These are phyloP conservation scores for Chionis minor DNA, from an alignment of 2,113 vertebrate genomes.

Conservation along the genomic window DNA sequence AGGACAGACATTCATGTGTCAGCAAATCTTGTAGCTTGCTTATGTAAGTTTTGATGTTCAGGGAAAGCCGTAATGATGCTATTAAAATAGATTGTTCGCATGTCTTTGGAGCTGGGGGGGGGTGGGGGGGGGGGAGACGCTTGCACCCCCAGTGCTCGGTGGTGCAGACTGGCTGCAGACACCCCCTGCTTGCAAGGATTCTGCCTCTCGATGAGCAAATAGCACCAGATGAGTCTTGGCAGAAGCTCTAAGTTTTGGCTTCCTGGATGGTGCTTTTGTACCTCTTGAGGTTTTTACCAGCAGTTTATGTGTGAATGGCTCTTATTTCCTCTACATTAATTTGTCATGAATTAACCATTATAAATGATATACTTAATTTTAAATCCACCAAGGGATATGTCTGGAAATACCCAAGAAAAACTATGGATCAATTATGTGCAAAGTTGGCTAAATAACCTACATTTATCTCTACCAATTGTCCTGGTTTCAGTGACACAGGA, in stretches of 20 bases:
- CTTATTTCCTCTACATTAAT: background rate
- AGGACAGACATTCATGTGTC: background rate
- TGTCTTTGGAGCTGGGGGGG: background rate
- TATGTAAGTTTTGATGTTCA: background rate
- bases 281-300: background rate
- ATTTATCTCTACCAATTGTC: background rate
- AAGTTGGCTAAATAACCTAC: background rate
- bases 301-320: background rate
- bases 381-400: background rate
- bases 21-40: background rate
- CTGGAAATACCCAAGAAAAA: background rate
- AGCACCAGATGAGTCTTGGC: background rate
- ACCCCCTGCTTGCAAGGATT: background rate
- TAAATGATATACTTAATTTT: background rate
- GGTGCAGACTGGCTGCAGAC: accelerated
- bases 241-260: background rate
- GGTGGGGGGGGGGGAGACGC: background rate
- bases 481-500: too few species aligned
- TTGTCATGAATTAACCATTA: background rate
- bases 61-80: background rate
- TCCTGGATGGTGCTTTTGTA: background rate
- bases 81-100: accelerated
- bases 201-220: background rate
- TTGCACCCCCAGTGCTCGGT: accelerated
- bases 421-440: background rate